phyloP scores from a whole-genome alignment of 2,113 vertebrate species.

The Dipodomys stephensi region DNA sequence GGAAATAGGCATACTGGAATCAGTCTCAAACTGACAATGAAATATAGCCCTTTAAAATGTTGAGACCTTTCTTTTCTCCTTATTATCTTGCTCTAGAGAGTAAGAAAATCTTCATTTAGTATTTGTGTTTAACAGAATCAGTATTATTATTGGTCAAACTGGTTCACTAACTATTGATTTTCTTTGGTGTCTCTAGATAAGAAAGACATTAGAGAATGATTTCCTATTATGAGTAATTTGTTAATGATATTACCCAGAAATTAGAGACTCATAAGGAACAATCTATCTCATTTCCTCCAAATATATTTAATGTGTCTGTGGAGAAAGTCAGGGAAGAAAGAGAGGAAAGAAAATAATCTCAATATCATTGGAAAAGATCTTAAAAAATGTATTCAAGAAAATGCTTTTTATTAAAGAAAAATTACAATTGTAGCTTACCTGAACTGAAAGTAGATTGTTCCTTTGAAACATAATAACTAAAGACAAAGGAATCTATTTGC shows the following conservation, averaged over 20 bases:
- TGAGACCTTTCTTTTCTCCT: not conserved
- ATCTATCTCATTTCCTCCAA: not conserved
- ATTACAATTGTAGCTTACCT: not conserved
- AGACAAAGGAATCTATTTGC: not conserved
- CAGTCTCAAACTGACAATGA: not conserved
- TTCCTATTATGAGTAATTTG: not conserved
- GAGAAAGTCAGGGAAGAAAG: not conserved
- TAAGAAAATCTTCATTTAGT: not conserved
- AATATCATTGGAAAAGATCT: not conserved
- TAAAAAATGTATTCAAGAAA: not conserved
- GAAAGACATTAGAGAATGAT: not conserved
- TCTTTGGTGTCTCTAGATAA: not conserved
- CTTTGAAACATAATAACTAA: not conserved
- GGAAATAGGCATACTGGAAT: not conserved
- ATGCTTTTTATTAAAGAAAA: slow-evolving; percentile 5
- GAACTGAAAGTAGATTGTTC: not conserved
- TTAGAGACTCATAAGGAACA: not conserved
- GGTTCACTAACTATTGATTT: not conserved
- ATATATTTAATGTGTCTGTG: not conserved
- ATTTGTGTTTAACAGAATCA: not conserved
- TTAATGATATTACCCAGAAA: not conserved
- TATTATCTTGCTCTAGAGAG: not conserved
- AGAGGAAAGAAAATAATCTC: not conserved
- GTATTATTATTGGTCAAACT: not conserved
- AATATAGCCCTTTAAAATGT: not conserved